Conservation (phyloP, 1,140 invertebrate genomes). For the Condylostylus longicornis region DNA sequence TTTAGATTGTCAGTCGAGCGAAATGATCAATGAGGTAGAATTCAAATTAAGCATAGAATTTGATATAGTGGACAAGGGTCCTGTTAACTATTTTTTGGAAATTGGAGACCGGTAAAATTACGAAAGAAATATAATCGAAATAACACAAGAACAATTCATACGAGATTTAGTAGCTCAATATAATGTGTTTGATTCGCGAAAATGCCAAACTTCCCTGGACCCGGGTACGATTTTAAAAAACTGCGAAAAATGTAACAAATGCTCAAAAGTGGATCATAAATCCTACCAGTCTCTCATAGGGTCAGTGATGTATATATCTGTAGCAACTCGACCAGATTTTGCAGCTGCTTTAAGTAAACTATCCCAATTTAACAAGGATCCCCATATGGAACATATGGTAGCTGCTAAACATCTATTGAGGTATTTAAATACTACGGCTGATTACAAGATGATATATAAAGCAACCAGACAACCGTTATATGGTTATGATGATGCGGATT, state of each 20-base stretch:
- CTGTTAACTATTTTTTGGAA: constrained; percentile 18
- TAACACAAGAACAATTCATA: constrained; percentile 7
- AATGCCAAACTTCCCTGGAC: constrained; percentile 3
- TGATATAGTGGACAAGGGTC: constrained; percentile 15
- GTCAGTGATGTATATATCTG: constrained; percentile 5
- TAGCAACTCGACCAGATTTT: constrained; percentile 6
- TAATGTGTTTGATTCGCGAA: constrained; percentile 5
- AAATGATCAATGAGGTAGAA: constrained; percentile 12
- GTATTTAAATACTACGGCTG: constrained; percentile 2
- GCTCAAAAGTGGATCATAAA: constrained; percentile 2
- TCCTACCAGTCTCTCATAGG: constrained; percentile 5
- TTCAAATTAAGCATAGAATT: constrained; percentile 13
- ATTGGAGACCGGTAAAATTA: constrained; percentile 11
- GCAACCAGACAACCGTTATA: background rate
- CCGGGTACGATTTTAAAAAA: constrained; percentile 4
- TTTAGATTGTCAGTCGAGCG: constrained; percentile 8
- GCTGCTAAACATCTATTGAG: constrained; percentile 7
- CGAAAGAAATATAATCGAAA: constrained; percentile 4
- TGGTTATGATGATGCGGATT: constrained; percentile 13
- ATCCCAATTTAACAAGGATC: constrained; percentile 5
- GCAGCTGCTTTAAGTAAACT: constrained; percentile 2
- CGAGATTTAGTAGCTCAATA: constrained; percentile 7
- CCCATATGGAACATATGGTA: constrained; percentile 5
- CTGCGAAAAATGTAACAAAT: background rate
- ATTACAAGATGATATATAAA: constrained; percentile 1